Base-by-base conservation (phyloP, 2,113 vertebrate species). In the Hydropotes inermis region DNA sequence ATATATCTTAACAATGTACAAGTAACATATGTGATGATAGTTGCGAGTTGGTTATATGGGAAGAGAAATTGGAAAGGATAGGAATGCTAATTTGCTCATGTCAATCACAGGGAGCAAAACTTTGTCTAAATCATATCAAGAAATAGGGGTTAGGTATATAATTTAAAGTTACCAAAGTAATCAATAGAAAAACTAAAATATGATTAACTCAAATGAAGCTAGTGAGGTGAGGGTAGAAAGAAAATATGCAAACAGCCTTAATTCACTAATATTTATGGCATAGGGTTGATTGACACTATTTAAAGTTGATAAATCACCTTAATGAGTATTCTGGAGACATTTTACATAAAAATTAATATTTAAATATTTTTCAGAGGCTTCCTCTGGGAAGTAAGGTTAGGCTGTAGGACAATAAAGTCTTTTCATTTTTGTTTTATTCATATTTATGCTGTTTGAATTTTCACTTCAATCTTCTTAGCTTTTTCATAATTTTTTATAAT, bases 321-420 rank as follows among this genome's bases (percentile, higher is more conserved):
- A 93, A 70, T 87, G 16, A 94, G 12, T 86, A 28, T 89, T 30
- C 76, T 47, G 28, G 13, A 96, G 54, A 78, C 33, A 74, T 9
- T 87, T 96, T 45, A 94, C 47, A 78, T 23, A 82, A 94, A 92
- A 85, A 84, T 61, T 78, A 82, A 92, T 94, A 87, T 84, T 84
- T 52, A 61, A 85, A 28, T 1, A 57, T 52, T 89, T 92, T 88
- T 95, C 58, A 92, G 9, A 85, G 28, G 8, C 17, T 95, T 94
- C 27, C 67, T 96, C 70, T 88, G 52, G 45, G 45, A 97, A 91
- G 39, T 57, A 36, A 91, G 12, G 5, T 93, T 55, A 88, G 82
- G 23, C n/a, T 74, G 15, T 11, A 47, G 25, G 78, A 23, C n/a
- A 95, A 61, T 5, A 64, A 78, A 93, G 61, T 70, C 25, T 61